Base-by-base conservation (phyloP, 2,113 vertebrate species). In the Pseudopodoces humilis region DNA sequence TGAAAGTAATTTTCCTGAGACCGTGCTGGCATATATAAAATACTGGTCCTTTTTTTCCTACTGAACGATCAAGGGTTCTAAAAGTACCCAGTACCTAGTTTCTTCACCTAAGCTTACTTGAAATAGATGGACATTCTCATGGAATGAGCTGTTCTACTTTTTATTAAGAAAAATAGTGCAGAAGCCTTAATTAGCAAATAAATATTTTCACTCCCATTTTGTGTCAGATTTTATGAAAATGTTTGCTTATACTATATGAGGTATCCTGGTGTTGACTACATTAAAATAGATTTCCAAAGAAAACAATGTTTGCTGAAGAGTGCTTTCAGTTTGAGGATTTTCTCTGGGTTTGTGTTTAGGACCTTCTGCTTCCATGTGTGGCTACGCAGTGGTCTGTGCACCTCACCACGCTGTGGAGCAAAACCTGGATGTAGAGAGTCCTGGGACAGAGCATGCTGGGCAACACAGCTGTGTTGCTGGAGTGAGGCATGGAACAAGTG, bases 51-150 rank as follows among this genome's bases (percentile, higher is more conserved):
- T 87, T 71, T 69, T 44, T 72, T 88, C 78, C 49, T 94, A 49
- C 37, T 60, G 71, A 95, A 58, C 0, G 0, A 35, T 78, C 28
- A 83, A 62, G 44, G 47, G 65, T 47, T 70, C 77, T 53, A 80
- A 91, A 78, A 24, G 71, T 77, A 39, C 87, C 47, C 71, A 89
- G 11, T 78, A 83, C 75, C 24, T 87, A 98, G 77, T 97, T 97
- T 94, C 94, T 89, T 79, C 97, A 98, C 95, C 92, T 96, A 50
- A 98, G 98, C 83, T 97, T 98, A 58, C 53, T 98, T 79, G 96
- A 98, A 64, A 53, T 97, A 92, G 43, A 94, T 85, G 94, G 96
- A 2, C 98, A 96, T 95, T 98, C 86, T 98, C 97, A 81, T 88
- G 97, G 31, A 94, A 88, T 15, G 96, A 93, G 41, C 74, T 63